Evolutionary conservation across 2,113 vertebrate genomes (phyloP).

Genomic region (Poicephalus meyeri): DNA sequence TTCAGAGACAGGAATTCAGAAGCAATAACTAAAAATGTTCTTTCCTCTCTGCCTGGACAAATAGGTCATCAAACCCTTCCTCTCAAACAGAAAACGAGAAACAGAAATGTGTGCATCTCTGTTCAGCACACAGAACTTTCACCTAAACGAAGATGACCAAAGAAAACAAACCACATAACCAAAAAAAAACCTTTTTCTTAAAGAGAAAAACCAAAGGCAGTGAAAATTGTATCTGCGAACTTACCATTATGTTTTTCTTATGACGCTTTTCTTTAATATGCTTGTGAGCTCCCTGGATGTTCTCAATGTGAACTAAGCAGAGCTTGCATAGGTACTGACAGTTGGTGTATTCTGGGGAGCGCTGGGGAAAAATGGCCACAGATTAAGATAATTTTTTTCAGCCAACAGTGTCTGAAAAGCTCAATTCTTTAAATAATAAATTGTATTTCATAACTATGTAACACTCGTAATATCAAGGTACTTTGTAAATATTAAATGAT

Average conservation of each 20-base stretch:
- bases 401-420: background rate
- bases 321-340: slow-evolving; percentile 98
- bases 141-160: background rate
- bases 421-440: background rate
- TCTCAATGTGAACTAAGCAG: slow-evolving; percentile 96
- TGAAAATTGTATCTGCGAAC: slow-evolving; percentile 7
- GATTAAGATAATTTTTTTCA: slow-evolving; percentile 4
- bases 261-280: slow-evolving; percentile 99
- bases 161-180: background rate
- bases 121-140: background rate
- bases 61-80: background rate
- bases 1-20: background rate
- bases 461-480: background rate
- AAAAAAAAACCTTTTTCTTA: background rate
- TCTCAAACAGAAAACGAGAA: background rate
- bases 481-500: background rate
- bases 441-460: background rate
- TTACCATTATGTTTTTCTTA: slow-evolving; percentile 98
- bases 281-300: slow-evolving; percentile 97
- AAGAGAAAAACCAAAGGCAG: background rate
- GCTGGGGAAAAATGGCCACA: slow-evolving; percentile 74
- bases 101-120: background rate
- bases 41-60: background rate
- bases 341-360: slow-evolving; percentile 93
- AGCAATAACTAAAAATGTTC: background rate